Conservation (phyloP, 23 tunicate species). For the Trididemnum clinides region DNA sequence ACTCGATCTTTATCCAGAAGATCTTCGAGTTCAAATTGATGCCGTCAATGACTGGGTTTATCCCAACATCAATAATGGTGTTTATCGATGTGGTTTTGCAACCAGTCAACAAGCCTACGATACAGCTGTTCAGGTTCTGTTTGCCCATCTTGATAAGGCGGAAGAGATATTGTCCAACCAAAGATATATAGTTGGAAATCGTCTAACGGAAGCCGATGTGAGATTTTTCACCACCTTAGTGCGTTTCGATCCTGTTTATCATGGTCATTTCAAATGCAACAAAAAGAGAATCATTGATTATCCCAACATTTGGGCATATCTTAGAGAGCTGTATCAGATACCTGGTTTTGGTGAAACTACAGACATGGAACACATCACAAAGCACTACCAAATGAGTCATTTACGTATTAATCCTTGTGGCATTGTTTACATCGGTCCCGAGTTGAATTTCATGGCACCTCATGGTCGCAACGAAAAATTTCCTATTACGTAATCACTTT, state of each 20-base stretch:
- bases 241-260: constrained; percentile 85
- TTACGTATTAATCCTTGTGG: constrained; percentile 63
- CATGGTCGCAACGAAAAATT: constrained; percentile 76
- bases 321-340: constrained; percentile 78
- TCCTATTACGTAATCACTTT: constrained; percentile 13
- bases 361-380: constrained; percentile 73
- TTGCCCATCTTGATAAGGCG: constrained; percentile 72
- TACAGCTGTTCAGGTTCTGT: constrained; percentile 63
- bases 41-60: constrained; percentile 84
- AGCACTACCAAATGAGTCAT: constrained; percentile 95
- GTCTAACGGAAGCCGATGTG: constrained; percentile 83
- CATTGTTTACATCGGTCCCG: constrained; percentile 85
- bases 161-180: constrained; percentile 75
- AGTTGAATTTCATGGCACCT: constrained; percentile 67
- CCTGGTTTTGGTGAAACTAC: constrained; percentile 73
- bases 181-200: constrained; percentile 70
- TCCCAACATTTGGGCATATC: constrained; percentile 78
- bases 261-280: constrained; percentile 96
- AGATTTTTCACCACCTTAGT: constrained; percentile 80
- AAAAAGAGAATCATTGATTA: constrained; percentile 78
- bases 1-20: constrained; percentile 69
- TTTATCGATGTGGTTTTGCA: constrained; percentile 85
- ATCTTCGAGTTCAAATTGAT: constrained; percentile 50
- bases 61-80: constrained; percentile 86
- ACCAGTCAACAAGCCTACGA: constrained; percentile 74